These are phyloP conservation scores for Sebastolobus altivelis DNA, from an alignment of 2,797 vertebrate genomes.

Conservation along the genomic window DNA sequence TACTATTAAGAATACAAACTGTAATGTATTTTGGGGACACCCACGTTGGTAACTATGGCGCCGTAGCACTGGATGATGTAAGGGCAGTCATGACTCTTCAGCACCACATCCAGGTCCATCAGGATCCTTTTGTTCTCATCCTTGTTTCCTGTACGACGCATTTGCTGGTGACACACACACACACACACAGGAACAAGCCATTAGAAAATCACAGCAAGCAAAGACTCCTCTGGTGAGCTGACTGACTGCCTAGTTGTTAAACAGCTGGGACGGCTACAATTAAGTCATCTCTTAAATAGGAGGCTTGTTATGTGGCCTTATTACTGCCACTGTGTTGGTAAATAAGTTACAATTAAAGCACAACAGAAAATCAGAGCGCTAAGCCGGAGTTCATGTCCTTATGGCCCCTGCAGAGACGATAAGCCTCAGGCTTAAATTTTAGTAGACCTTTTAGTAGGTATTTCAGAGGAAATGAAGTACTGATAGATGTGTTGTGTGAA, in stretches of 20 bases:
- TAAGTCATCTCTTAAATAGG: conserved; percentile 58
- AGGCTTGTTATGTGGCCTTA: conserved; percentile 33
- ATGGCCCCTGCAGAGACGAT: not conserved
- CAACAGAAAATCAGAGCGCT: conserved; percentile 18
- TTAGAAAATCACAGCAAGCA: conserved; percentile 26
- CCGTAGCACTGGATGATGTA: conserved; percentile 97
- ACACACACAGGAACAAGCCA: conserved; percentile 17
- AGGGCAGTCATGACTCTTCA: conserved; percentile 96
- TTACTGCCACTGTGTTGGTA: conserved; percentile 53
- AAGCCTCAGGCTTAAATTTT: not conserved
- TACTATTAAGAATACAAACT: not conserved
- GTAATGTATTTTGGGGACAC: conserved; percentile 51
- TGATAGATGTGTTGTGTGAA: not conserved
- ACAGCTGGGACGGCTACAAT: conserved; percentile 50
- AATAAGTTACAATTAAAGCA: conserved; percentile 45
- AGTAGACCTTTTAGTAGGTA: not conserved
- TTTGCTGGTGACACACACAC: conserved; percentile 87
- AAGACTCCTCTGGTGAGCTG: conserved; percentile 27
- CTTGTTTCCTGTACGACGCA: conserved; percentile 95
- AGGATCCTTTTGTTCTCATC: conserved; percentile 96
- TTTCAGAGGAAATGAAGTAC: not conserved
- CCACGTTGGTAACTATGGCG: conserved; percentile 96
- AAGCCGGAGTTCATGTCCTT: not conserved
- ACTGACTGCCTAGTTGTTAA: conserved; percentile 51
- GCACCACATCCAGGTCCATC: conserved; percentile 96